A percentile compares a stretch with the other conserved stretches of the same genome.
These are phyloP conservation scores for Megalurothrips usitatus DNA, from an alignment of 2,888 invertebrate genomes.

Conservation along the genomic window DNA sequence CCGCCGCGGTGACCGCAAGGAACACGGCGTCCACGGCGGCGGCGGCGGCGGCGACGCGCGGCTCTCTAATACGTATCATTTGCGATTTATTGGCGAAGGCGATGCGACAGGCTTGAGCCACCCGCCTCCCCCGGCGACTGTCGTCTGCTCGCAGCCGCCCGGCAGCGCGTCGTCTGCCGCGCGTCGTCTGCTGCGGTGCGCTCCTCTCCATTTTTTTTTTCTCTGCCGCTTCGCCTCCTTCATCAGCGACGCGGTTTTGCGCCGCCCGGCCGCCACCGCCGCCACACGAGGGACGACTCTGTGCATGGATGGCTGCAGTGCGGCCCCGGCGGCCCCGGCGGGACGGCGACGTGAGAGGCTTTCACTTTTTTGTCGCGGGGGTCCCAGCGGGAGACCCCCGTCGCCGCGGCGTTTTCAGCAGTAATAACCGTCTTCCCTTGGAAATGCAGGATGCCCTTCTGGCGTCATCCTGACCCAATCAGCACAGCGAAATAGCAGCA, in stretches of 20 bases:
- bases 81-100: slow-evolving; percentile 19
- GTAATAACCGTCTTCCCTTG: too few relatives aligned
- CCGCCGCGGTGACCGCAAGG: neutral
- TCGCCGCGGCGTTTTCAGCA: neutral
- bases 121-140: neutral
- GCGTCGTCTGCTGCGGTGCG: neutral
- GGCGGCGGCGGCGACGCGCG: neutral
- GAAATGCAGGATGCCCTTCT: too few relatives aligned
- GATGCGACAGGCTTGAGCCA: neutral
- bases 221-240: too few relatives aligned
- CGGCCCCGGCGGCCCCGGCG: neutral
- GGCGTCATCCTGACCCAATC: too few relatives aligned
- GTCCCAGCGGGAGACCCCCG: neutral
- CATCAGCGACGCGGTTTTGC: too few relatives aligned
- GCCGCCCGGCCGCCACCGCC: neutral
- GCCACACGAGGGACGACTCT: neutral
- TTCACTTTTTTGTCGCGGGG: slow-evolving; percentile 23
- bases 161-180: neutral
- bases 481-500: too few relatives aligned
- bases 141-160: neutral
- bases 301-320: too few relatives aligned
- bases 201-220: too few relatives aligned
- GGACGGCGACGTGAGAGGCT: neutral
- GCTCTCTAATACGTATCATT: slow-evolving; percentile 1
- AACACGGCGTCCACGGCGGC: neutral